Evolutionary conservation across 2,888 invertebrate species (phyloP).

Genomic region (Perithous albicinctus): DNA sequence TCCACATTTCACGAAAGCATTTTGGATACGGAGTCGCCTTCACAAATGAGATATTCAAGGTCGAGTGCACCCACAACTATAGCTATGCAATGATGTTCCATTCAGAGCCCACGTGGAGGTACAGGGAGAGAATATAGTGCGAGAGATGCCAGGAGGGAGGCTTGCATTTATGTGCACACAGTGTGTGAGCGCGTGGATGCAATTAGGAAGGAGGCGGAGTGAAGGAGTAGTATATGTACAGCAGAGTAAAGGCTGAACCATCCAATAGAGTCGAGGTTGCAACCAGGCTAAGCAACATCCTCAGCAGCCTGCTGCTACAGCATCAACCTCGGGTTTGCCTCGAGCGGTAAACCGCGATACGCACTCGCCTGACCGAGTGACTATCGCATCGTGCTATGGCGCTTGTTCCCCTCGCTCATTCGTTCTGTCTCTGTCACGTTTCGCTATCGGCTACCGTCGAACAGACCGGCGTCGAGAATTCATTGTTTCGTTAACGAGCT

Average conservation of each 20-base stretch:
- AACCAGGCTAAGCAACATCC: background rate
- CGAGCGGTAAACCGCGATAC: slow-evolving; percentile 30
- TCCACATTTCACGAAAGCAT: background rate
- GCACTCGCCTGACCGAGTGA: slow-evolving; percentile 33
- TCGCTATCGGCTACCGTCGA: background rate
- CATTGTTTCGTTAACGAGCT: slow-evolving; percentile 16
- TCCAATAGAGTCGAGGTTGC: slow-evolving; percentile 19
- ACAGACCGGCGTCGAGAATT: slow-evolving; percentile 3
- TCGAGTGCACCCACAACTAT: background rate
- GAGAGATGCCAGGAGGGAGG: background rate
- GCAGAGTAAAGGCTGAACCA: background rate
- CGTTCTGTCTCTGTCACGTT: background rate
- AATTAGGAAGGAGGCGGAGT: slow-evolving; percentile 24
- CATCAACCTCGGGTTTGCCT: background rate
- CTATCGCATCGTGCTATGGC: slow-evolving; percentile 13
- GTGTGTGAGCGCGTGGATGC: slow-evolving; percentile 15
- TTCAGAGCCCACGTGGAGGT: background rate
- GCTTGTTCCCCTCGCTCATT: background rate
- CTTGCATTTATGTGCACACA: background rate
- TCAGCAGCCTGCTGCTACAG: no score
- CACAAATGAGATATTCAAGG: slow-evolving; percentile 11
- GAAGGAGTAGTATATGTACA: no score
- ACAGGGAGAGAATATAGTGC: background rate
- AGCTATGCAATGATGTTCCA: background rate
- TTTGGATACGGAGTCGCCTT: background rate